These are phyloP conservation scores for Apogon talboti DNA, from an alignment of 2,797 vertebrate genomes.

Conservation along the genomic window DNA sequence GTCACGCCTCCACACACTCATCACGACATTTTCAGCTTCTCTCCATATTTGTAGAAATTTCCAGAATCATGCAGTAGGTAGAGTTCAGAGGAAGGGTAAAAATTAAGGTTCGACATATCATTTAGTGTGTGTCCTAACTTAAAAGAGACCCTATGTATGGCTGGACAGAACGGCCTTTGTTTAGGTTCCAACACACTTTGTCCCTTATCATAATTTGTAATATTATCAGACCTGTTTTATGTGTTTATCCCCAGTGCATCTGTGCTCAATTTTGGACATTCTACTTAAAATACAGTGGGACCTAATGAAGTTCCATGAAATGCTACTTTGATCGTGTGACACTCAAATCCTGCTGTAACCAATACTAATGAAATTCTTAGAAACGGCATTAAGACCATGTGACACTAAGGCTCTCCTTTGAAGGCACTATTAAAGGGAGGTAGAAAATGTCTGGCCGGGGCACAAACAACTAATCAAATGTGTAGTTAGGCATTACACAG, in stretches of 20 bases:
- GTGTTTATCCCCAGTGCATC: conserved; percentile 8
- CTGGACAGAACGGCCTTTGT: too few relatives aligned
- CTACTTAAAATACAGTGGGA: conserved; percentile 32
- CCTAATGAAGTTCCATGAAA: conserved; percentile 31
- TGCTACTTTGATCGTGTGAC: conserved; percentile 43
- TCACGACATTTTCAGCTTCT: too few relatives aligned
- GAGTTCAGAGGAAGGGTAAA: too few relatives aligned
- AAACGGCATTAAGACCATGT: conserved; percentile 61
- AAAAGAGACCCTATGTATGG: too few relatives aligned
- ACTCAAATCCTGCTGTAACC: conserved; percentile 62
- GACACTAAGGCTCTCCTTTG: conserved; percentile 51
- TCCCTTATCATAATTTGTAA: background rate
- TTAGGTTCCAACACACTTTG: background rate
- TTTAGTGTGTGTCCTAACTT: too few relatives aligned
- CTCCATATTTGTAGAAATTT: too few relatives aligned
- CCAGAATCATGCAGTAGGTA: too few relatives aligned
- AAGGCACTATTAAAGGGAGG: conserved; percentile 14
- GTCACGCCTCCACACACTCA: too few relatives aligned
- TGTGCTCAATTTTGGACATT: conserved; percentile 1
- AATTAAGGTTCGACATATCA: too few relatives aligned
- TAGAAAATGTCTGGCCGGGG: background rate
- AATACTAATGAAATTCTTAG: conserved; percentile 68
- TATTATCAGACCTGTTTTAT: background rate
- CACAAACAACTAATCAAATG: conserved; percentile 22
- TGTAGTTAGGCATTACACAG: conserved; percentile 23